Percentiles rank a stretch among this genome's conserved stretches.
Evolutionary conservation across 2,797 vertebrate species (phyloP).

Genomic region (Lepus townsendii): DNA sequence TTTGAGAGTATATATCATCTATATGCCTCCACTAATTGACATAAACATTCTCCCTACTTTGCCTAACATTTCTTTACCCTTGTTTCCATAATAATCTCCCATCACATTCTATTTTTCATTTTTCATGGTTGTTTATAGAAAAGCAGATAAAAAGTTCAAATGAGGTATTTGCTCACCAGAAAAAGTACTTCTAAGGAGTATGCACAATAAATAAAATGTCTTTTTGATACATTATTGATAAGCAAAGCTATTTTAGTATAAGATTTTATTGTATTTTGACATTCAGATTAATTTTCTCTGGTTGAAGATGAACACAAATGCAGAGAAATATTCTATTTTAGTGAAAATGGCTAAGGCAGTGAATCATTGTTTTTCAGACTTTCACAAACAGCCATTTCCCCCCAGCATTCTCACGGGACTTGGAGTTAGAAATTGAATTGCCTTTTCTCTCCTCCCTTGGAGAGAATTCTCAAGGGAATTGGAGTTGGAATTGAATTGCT

Average conservation of each 20-base stretch:
- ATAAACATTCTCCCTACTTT: neutral
- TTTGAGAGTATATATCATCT: slow-evolving; percentile 17
- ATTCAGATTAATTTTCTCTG: slow-evolving; percentile 70
- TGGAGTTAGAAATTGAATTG: slow-evolving; percentile 36
- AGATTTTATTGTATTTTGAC: slow-evolving; percentile 67
- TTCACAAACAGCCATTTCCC: slow-evolving; percentile 63
- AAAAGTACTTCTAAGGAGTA: slow-evolving; percentile 39
- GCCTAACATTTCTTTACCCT: neutral
- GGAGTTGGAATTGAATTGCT: slow-evolving; percentile 56
- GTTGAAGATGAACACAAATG: slow-evolving; percentile 59
- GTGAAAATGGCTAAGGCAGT: slow-evolving; percentile 67
- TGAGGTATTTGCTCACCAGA: slow-evolving; percentile 31
- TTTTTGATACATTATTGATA: slow-evolving; percentile 58
- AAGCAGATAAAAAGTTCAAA: slow-evolving; percentile 29
- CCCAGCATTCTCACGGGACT: slow-evolving; percentile 39
- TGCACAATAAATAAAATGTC: neutral
- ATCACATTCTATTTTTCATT: slow-evolving; percentile 30
- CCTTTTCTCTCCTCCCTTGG: neutral
- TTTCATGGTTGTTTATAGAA: slow-evolving; percentile 64
- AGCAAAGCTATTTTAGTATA: slow-evolving; percentile 63
- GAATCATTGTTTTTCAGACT: slow-evolving; percentile 70
- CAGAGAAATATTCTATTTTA: slow-evolving; percentile 29
- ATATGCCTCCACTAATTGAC: neutral
- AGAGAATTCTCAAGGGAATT: slow-evolving; percentile 43
- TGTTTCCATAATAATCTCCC: neutral